Evolutionary conservation across 2,888 invertebrate species (phyloP), one percentile per base, ranked within the genome.

Genomic region (Argyra leucocephala): DNA sequence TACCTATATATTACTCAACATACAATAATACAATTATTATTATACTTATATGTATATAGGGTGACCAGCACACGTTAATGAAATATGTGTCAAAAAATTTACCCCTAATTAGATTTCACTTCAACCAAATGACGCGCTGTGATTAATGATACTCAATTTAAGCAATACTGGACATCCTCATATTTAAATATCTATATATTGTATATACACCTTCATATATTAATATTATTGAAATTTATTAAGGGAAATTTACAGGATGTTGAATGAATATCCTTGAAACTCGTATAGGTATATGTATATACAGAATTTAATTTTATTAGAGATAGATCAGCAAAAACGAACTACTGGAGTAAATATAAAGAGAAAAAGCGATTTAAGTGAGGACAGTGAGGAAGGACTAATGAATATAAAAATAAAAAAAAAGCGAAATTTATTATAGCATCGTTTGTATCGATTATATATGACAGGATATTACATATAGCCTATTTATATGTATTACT

Each of bases 71-170:
- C 48, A 48, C 48, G 48, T 58, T 58, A 58, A 58, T 58, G 58
- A 58, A 58, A 58, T 58, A 58, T 58, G 22, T 58, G 67, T 70
- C 67, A 67, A 64, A 70, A 67, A 67, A 68, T 70, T 70, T 71
- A 69, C 69, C 70, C 71, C 69, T 70, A 71, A 71, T 71, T 71
- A 71, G 69, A 70, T 70, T 71, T 70, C 67, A 69, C 67, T 69
- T 69, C 68, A 69, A 68, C 70, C 71, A 70, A 71, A 69, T 70
- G 71, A 71, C 71, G 69, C 69, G 62, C 64, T 70, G 68, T 69
- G 71, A 71, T 71, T 71, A 71, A 71, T 71, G 70, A 68, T 37
- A 63, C 61, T 61, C 60, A 58, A 58, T 48, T 48, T 48, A 48
- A 48, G 18, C 18, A 48, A 48, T 48, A 48, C 48, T 48, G 48